Conservation (phyloP, 2,888 invertebrate species). For the Suillia variegata region DNA sequence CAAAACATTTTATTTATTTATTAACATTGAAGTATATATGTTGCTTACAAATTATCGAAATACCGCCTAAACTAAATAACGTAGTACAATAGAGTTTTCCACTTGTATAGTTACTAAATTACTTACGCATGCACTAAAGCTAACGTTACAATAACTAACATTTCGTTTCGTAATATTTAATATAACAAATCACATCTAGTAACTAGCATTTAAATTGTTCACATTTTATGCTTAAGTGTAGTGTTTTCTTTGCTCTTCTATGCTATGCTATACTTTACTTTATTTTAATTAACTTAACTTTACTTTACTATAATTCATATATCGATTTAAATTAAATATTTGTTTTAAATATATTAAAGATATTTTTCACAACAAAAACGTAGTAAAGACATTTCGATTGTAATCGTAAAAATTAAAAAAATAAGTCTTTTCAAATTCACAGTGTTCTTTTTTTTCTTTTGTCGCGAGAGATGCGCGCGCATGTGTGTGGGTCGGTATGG, state of each 20-base stretch:
- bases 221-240: slow-evolving; percentile 2
- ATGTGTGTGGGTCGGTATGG: background rate
- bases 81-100: background rate
- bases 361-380: slow-evolving; percentile 29
- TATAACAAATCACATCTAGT: slow-evolving; percentile 12
- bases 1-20: slow-evolving; percentile 45
- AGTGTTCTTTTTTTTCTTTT: slow-evolving; percentile 40
- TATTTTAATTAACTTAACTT: background rate
- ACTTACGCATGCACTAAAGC: background rate
- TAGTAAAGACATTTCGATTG: slow-evolving; percentile 35
- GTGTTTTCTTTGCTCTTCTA: too few species aligned
- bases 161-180: background rate
- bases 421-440: slow-evolving; percentile 58
- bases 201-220: slow-evolving; percentile 8
- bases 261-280: too few species aligned
- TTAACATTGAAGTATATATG: slow-evolving; percentile 43
- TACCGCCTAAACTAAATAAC: too few species aligned
- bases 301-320: too few species aligned
- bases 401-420: slow-evolving; percentile 24
- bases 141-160: background rate
- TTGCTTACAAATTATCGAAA: slow-evolving; percentile 36
- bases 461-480: background rate
- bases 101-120: background rate
- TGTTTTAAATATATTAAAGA: slow-evolving; percentile 20
- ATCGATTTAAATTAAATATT: slow-evolving; percentile 1